These are phyloP conservation scores for Heterotilapia buettikoferi DNA, from an alignment of 2,113 vertebrate species.

Conservation along the genomic window DNA sequence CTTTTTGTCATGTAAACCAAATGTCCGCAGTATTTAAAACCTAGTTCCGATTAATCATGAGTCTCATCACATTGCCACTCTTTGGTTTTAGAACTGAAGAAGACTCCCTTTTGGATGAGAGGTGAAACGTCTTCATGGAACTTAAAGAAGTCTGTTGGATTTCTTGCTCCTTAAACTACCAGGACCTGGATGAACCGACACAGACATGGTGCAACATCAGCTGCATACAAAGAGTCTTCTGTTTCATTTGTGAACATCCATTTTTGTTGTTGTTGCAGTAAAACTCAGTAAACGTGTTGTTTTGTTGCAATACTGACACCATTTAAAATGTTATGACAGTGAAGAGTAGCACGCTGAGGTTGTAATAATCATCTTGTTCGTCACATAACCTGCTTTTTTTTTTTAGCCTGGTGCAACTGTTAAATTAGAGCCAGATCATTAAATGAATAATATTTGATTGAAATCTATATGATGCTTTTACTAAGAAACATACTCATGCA, in stretches of 20 bases:
- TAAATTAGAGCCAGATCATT: not conserved
- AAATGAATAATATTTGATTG: not conserved
- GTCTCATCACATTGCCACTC: not conserved
- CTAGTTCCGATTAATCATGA: not conserved
- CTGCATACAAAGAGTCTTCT: not conserved
- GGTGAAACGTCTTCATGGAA: fast-evolving
- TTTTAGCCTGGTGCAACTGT: not conserved
- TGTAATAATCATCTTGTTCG: not conserved
- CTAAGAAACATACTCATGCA: not conserved
- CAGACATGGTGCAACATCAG: not conserved
- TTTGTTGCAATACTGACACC: not conserved
- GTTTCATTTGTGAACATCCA: not conserved
- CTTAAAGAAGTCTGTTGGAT: not conserved
- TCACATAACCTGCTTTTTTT: not conserved
- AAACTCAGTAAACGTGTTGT: not conserved
- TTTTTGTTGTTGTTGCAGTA: not conserved
- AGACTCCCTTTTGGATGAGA: not conserved
- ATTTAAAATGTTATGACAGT: not conserved
- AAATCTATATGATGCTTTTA: not conserved
- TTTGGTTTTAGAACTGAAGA: not conserved
- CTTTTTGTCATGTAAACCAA: not conserved
- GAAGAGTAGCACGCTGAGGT: not conserved
- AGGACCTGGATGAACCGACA: not conserved
- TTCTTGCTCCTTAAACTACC: not conserved
- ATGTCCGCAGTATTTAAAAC: not conserved